Base-by-base conservation (phyloP, 1,140 invertebrate genomes). In the Odontomachus brunneus region DNA sequence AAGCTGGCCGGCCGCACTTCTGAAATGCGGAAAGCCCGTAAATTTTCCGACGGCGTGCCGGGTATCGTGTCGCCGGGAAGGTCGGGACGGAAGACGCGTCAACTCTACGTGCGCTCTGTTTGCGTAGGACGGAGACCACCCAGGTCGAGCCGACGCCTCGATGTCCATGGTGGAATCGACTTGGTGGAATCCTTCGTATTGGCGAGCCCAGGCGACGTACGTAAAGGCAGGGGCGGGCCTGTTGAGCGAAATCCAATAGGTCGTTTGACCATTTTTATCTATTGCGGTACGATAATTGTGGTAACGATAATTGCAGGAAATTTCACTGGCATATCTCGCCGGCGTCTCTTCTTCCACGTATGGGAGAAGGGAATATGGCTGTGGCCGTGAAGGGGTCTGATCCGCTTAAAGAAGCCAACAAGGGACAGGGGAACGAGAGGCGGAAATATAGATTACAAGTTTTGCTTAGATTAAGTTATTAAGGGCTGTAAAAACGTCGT, bases 51-150 rank as follows among this genome's bases (percentile, higher is more conserved):
- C 57, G 73, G 88, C 89, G 89, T 91, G 91, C 89, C 91, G 90
- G 91, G 91, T n/a, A n/a, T 91, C 88, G 26, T 5, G 29, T 90
- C 88, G 26, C 38, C 83, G 33, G 19, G n/a, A 63, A 33, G 55
- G 55, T 78, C 83, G 87, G 83, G 84, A 82, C 85, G 88, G 48
- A 19, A 78, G 73, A 82, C 71, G 44, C 78, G 76, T 84, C 66
- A 65, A 44, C 72, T 80, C 75, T 80, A 80, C 84, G 80, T 83
- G 83, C 72, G 57, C 82, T 84, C 89, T 92, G 91, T 93, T 93
- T 93, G 92, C 92, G 91, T 92, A 92, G 92, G 91, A 92, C 87
- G 89, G 59, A 81, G 92, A 92, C 92, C 92, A 92, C 92, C 91
- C 92, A 92, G 85, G 90, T 88, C 82, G 88, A 33, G 72, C 87